Evolutionary conservation across 2,113 vertebrate species (phyloP), one percentile per base, ranked within the genome.

Genomic region (Carettochelys insculpta): DNA sequence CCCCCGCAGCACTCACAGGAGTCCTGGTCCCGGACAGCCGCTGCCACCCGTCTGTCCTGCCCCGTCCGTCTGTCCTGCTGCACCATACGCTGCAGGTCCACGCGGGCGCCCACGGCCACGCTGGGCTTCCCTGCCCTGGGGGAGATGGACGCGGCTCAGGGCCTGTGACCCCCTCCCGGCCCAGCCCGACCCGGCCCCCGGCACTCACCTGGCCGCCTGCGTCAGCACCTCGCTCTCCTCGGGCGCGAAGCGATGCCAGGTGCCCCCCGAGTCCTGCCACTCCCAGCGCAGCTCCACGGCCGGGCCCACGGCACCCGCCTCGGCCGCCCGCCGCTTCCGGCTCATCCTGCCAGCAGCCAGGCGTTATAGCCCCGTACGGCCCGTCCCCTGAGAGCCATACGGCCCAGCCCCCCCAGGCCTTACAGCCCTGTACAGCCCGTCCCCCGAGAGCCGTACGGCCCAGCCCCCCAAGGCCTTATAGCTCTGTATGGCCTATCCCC

Each of bases 1-100:
- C n/a, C n/a, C n/a, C n/a, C n/a, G n/a, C n/a, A 14, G 11, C 27
- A 54, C 95, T 89, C 80, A 96, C 95, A 96, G n/a, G 93, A 81
- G 47, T 92, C 85, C 41, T 85, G 78, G 7, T 95, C 87, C 51
- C 78, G 65, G n/a, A 96, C 77, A 2, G 95, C 94, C 2, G 83
- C 41, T 54, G 93, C 92, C 53, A 96, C 85, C 2, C 13, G 68
- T 38, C 82, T 88, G 27, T 92, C 88, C 51, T 68, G 84, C 11
- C 92, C 83, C 4, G 47, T 88, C 45, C 89, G 77, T 50, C 81
- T 92, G 41, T 96, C 83, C 43, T 34, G 47, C 41, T 86, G 94
- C 47, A 88, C 16, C 95, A 96, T 96, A n/a, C 48, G 92, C 78
- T 65, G 79, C 8, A 96, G 43, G 58, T 95, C 91, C 19, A 96